phyloP scores from a whole-genome alignment of 2,797 vertebrate species.

The Eleutherodactylus coqui region DNA sequence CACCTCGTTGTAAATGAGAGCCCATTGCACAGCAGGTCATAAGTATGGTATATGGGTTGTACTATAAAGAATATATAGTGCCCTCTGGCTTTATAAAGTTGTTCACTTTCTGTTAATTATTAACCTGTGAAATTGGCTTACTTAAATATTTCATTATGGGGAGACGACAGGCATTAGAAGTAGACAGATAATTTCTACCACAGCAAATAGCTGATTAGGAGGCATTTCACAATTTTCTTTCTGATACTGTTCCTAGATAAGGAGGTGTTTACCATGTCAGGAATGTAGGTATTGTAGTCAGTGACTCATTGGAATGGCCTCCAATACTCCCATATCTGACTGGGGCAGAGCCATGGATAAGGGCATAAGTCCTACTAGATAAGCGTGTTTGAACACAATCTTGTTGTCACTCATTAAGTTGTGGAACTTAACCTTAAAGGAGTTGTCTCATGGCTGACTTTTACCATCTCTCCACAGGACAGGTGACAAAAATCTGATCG shows the following conservation, averaged over 20 bases:
- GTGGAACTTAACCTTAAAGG: neutral
- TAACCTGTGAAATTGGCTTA: neutral
- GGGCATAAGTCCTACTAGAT: neutral
- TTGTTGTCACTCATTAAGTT: neutral
- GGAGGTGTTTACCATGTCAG: neutral
- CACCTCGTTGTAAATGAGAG: neutral
- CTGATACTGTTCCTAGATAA: neutral
- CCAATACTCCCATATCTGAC: neutral
- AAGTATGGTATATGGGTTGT: neutral
- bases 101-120: neutral
- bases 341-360: neutral
- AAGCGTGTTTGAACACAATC: neutral
- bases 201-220: neutral
- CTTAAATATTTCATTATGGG: neutral
- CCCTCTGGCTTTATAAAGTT: neutral
- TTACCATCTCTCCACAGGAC: too few relatives aligned
- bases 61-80: neutral
- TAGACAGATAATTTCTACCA: neutral
- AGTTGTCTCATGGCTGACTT: too few relatives aligned
- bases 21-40: neutral
- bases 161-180: neutral
- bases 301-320: constrained; percentile 1
- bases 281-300: constrained; percentile 10
- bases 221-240: constrained; percentile 5
- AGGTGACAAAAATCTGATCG: too few relatives aligned